A percentile compares a stretch with the other conserved stretches of the same genome.
These are phyloP conservation scores for Caenorhabditis virilis DNA, from an alignment of 2,888 invertebrate species.

Conservation along the genomic window DNA sequence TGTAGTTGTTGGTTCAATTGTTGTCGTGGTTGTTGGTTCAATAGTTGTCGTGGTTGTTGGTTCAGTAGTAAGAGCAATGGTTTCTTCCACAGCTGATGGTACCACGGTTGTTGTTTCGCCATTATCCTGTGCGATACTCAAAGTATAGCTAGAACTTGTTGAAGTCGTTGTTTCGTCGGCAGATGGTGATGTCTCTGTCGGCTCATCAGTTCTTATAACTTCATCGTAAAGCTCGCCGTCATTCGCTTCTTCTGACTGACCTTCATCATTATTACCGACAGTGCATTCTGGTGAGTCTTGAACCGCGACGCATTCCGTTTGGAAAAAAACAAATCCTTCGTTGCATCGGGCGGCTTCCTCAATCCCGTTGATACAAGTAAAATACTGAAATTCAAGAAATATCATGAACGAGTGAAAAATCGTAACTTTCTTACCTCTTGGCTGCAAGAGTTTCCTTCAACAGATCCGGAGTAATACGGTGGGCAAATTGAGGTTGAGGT, in stretches of 20 bases:
- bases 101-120: too few relatives aligned
- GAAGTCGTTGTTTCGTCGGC: conserved; percentile 5
- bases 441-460: conserved; percentile 24
- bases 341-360: conserved; percentile 13
- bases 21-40: too few relatives aligned
- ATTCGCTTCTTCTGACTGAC: conserved; percentile 5
- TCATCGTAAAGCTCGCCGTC: conserved; percentile 16
- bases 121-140: too few relatives aligned
- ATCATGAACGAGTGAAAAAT: too few relatives aligned
- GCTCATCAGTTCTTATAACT: conserved; percentile 12
- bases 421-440: conserved; percentile 7
- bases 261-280: conserved; percentile 15
- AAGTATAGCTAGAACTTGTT: too few relatives aligned
- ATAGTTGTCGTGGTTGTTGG: too few relatives aligned
- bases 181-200: conserved; percentile 8
- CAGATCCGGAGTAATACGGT: conserved; percentile 16
- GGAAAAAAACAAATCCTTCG: conserved; percentile 24
- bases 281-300: conserved; percentile 27
- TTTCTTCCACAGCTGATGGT: not conserved
- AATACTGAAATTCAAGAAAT: conserved; percentile 35
- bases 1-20: too few relatives aligned
- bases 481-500: conserved; percentile 13
- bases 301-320: conserved; percentile 9
- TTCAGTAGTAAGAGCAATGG: not conserved
- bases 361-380: conserved; percentile 25